Conservation (phyloP, 2,113 vertebrate genomes). For the Boleophthalmus pectinirostris region DNA sequence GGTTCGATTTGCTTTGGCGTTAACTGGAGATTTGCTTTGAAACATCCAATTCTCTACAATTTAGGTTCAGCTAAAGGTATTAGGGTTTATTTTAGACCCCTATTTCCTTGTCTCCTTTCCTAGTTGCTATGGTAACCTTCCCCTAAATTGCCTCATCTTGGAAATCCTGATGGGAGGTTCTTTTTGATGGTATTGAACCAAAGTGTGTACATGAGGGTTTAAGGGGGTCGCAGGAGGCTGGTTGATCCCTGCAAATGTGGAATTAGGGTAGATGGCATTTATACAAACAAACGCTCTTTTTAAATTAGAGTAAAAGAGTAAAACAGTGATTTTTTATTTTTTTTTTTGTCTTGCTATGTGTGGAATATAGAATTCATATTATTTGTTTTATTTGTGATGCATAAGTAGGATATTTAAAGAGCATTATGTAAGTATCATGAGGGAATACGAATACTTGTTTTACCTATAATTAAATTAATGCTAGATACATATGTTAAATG, state of each 20-base stretch:
- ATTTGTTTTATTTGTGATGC: no score
- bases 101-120: constrained; percentile 71
- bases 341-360: no score
- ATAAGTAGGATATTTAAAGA: no score
- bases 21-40: constrained; percentile 44
- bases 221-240: neutral
- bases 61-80: constrained; percentile 64
- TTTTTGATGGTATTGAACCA: constrained; percentile 46
- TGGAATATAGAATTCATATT: no score
- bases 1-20: constrained; percentile 46
- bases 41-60: constrained; percentile 57
- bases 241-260: neutral
- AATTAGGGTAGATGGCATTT: neutral
- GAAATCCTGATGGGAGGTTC: constrained; percentile 51
- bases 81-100: constrained; percentile 70
- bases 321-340: no score
- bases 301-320: no score
- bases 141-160: constrained; percentile 67
- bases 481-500: no score
- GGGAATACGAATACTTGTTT: no score
- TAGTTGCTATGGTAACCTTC: constrained; percentile 80
- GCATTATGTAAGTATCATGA: no score
- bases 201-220: constrained; percentile 15
- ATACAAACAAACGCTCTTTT: no score
- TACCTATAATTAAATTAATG: no score